A percentile compares a stretch with the other conserved stretches of the same genome.
phyloP scores from a whole-genome alignment of 2,797 vertebrate genomes.

The Sarcophilus harrisii region DNA sequence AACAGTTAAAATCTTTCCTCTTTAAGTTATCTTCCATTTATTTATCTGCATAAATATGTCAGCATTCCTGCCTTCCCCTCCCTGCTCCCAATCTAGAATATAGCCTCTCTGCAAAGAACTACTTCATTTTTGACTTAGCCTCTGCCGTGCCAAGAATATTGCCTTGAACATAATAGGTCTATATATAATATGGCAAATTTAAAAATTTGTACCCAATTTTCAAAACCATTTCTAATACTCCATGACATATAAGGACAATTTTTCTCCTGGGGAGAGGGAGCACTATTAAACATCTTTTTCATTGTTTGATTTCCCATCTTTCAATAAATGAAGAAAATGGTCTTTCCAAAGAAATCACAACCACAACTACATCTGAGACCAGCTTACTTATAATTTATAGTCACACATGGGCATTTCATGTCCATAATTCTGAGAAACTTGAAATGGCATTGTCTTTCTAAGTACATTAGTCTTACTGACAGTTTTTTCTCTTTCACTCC shows the following conservation, averaged over 20 bases:
- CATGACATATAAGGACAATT: conserved; percentile 10
- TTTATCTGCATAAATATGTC: not conserved
- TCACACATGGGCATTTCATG: conserved; percentile 8
- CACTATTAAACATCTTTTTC: conserved; percentile 22
- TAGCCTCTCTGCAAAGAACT: not conserved
- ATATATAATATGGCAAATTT: not conserved
- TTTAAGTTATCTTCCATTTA: not conserved
- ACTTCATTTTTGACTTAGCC: not conserved
- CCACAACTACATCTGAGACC: conserved; percentile 21
- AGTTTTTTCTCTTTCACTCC: not conserved
- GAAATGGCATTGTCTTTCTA: conserved; percentile 15
- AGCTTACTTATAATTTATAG: conserved; percentile 19
- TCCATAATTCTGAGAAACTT: conserved; percentile 15
- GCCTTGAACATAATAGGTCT: not conserved
- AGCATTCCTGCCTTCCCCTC: not conserved
- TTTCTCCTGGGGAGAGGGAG: not conserved
- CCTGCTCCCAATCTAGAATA: not conserved
- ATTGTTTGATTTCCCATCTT: conserved; percentile 35
- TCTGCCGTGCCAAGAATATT: not conserved
- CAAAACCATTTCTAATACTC: conserved; percentile 17
- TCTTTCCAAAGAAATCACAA: conserved; percentile 59
- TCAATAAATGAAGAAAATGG: conserved; percentile 22
- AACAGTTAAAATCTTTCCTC: no score
- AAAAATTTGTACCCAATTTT: conserved; percentile 31
- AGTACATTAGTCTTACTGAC: not conserved